Evolutionary conservation across 64 coral and sea anemone species (phyloP).

Genomic region (Actinia tenebrosa): DNA sequence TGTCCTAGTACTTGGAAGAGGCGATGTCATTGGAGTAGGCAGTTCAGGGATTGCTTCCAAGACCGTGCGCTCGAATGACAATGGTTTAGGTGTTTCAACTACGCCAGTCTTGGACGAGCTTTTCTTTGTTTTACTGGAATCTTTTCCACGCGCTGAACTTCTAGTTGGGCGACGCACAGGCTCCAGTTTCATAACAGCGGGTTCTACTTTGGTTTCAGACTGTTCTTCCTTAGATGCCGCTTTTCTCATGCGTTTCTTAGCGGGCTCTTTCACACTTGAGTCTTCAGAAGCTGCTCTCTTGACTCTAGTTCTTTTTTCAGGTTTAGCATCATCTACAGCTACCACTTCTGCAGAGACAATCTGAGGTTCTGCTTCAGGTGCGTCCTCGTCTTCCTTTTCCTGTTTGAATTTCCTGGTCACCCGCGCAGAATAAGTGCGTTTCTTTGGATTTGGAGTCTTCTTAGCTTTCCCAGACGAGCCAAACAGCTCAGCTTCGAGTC

Average conservation of each 20-base stretch:
- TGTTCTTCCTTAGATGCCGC: not conserved
- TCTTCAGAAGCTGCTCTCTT: conserved; percentile 28
- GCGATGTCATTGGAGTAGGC: conserved; percentile 27
- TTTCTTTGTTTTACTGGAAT: not conserved
- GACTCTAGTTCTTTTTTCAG: not conserved
- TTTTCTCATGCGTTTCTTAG: not conserved
- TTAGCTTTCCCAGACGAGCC: conserved; percentile 2
- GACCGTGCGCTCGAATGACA: conserved; percentile 36
- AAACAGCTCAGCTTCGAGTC: conserved; percentile 36
- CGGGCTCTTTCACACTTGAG: conserved; percentile 12
- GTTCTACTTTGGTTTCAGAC: not conserved
- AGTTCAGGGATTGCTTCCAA: conserved; percentile 48
- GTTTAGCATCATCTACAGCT: not conserved
- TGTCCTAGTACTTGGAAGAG: not conserved
- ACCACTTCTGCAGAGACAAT: not conserved
- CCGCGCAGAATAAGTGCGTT: not conserved
- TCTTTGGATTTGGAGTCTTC: not conserved
- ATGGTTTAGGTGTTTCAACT: conserved; percentile 34
- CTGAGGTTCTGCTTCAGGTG: not conserved
- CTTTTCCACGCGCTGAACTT: not conserved
- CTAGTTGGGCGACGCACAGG: not conserved
- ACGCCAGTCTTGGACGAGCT: conserved; percentile 6
- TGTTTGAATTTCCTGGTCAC: not conserved
- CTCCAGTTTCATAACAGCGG: not conserved
- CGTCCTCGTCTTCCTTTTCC: not conserved